phyloP scores from a whole-genome alignment of 2,113 vertebrate genomes.

The Dermatemys mawii region DNA sequence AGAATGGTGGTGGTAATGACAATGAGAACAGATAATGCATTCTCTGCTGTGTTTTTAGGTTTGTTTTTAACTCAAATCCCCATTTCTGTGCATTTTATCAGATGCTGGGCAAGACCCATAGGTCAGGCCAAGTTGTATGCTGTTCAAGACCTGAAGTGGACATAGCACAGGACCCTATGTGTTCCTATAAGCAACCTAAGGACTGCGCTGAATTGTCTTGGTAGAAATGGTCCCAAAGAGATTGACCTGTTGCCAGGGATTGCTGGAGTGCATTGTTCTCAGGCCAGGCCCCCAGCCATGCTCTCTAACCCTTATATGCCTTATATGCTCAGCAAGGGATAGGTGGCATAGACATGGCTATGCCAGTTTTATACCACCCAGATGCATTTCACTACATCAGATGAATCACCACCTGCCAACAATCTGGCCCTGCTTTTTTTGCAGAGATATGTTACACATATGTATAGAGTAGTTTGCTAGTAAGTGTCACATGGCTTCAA shows the following conservation, averaged over 20 bases:
- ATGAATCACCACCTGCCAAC: background rate
- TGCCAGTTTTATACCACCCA: background rate
- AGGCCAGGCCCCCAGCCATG: background rate
- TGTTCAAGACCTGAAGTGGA: background rate
- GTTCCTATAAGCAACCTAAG: background rate
- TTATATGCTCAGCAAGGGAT: background rate
- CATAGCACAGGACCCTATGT: accelerated
- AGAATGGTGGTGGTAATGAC: accelerated
- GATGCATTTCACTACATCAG: accelerated
- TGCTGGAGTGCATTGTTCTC: background rate
- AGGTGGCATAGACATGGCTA: background rate
- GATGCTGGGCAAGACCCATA: background rate
- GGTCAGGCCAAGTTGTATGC: background rate
- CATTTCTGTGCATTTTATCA: background rate
- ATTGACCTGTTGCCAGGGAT: accelerated
- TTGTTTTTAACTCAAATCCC: background rate
- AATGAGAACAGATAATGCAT: background rate
- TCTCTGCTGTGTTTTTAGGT: accelerated
- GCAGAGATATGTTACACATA: background rate
- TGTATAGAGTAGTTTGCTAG: background rate
- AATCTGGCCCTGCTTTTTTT: background rate
- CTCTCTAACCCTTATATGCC: accelerated
- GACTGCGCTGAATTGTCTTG: background rate
- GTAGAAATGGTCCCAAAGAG: background rate
- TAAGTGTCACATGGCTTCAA: background rate